phyloP scores from a whole-genome alignment of 2,113 vertebrate species.

The Bubo scandiacus region DNA sequence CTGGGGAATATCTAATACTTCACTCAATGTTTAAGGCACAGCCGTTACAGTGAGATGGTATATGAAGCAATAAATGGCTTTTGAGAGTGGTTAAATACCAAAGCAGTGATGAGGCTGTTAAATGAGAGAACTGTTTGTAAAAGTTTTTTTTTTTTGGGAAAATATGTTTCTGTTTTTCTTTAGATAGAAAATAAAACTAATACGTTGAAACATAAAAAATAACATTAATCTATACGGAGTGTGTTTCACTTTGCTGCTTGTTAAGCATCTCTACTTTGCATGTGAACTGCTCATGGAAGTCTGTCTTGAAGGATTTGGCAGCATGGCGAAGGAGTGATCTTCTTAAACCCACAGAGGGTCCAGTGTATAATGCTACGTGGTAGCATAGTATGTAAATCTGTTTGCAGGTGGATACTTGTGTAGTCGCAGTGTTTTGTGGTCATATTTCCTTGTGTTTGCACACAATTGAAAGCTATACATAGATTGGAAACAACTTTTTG shows the following conservation, averaged over 20 bases:
- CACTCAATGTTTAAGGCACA: conserved; percentile 27
- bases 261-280: background rate
- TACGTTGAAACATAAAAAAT: background rate
- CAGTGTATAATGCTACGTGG: rapidly evolving
- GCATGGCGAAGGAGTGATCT: background rate
- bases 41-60: background rate
- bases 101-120: background rate
- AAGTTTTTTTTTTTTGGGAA: background rate
- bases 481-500: background rate
- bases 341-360: background rate
- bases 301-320: background rate
- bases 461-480: rapidly evolving
- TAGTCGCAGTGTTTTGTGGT: background rate
- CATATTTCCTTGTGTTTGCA: rapidly evolving
- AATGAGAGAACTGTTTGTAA: background rate
- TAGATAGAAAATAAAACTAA: background rate
- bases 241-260: background rate
- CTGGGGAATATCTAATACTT: background rate
- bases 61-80: background rate
- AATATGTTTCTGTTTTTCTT: background rate
- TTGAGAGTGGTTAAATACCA: conserved; percentile 2
- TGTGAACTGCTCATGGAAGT: background rate
- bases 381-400: rapidly evolving
- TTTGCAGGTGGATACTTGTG: background rate
- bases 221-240: background rate